Base-by-base conservation (phyloP, 2,113 vertebrate genomes). In the Cyprinodon tularosa region DNA sequence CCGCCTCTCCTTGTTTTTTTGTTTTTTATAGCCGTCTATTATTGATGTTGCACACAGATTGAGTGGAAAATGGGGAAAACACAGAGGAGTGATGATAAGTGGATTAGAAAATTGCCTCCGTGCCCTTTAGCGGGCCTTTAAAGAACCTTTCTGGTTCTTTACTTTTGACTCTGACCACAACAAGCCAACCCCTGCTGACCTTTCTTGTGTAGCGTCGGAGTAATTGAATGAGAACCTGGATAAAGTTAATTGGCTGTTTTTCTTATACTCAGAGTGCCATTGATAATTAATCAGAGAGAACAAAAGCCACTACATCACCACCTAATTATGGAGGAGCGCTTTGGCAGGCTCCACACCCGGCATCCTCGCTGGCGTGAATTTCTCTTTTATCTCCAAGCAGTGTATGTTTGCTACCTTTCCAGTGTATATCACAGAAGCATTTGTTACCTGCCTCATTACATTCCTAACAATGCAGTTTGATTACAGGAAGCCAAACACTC, bases 201-300 rank as follows among this genome's bases (percentile, higher is more conserved):
- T 91, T 90, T 89, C 0, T 20, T 11, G 1, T 82, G 88, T 87
- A 60, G 77, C 81, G 29, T 80, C 80, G 38, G 66, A 77, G 84
- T 72, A 86, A 86, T 80, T 83, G 79, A 90, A 90, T 70, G 80
- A 85, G 60, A 80, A 86, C 73, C 81, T 77, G 80, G 82, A 86
- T 83, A 65, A 74, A 81, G 85, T 88, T 91, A 91, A 91, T 90
- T 90, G 82, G 81, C 81, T 83, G 79, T 74, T 89, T 29, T 84
- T 80, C 77, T 72, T 71, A 81, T 50, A 84, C 77, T 82, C 70
- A 40, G 67, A 86, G 85, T 88, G 78, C 78, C 70, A 66, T 74
- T 81, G 82, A 84, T 91, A 91, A 90, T 89, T 89, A 90, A 88
- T 91, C 82, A 93, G 80, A 89, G 77, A 81, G 81, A 91, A 90